phyloP scores from a whole-genome alignment of 1,140 invertebrate species.

The Laupala kohalensis region DNA sequence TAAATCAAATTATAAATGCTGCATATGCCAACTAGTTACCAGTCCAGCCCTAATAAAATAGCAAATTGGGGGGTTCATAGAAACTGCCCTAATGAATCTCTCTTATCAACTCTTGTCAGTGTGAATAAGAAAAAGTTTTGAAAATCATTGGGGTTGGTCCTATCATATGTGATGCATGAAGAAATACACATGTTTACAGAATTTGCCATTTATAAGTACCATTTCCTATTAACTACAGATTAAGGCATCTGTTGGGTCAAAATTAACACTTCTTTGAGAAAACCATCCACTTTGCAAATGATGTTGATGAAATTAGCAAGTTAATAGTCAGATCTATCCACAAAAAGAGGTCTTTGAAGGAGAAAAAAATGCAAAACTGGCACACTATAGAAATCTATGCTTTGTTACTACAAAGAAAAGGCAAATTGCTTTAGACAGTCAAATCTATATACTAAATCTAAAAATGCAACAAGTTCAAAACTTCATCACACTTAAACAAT shows the following conservation, averaged over 20 bases:
- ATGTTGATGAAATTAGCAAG: background rate
- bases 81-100: background rate
- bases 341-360: background rate
- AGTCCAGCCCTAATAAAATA: background rate
- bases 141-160: background rate
- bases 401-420: background rate
- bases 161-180: background rate
- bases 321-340: background rate
- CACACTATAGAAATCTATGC: background rate
- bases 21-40: background rate
- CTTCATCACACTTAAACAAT: background rate
- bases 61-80: background rate
- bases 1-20: too few relatives aligned
- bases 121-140: background rate
- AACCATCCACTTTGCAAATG: background rate
- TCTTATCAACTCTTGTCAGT: background rate
- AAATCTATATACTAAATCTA: background rate
- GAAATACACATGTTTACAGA: background rate
- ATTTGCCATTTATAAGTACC: background rate
- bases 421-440: background rate
- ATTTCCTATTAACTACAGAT: background rate
- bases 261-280: background rate
- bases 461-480: background rate
- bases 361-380: background rate
- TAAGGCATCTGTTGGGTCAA: background rate